Percentiles rank a stretch among this genome's conserved stretches.
These are phyloP conservation scores for Phanerotoma sp. DNA, from an alignment of 2,888 invertebrate genomes.

Conservation along the genomic window DNA sequence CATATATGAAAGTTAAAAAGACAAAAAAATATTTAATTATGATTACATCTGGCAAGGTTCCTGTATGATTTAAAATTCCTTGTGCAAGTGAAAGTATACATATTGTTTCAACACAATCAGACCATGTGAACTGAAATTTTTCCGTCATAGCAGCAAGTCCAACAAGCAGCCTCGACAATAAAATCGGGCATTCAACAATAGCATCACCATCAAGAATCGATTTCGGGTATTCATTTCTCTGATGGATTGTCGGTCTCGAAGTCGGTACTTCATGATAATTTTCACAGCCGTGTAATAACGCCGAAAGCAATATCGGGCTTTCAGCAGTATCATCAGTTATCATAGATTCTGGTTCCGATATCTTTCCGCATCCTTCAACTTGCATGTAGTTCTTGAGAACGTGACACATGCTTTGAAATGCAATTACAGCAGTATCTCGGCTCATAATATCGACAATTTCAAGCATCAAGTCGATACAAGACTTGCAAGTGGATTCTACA, in stretches of 20 bases:
- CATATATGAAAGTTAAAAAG: no score
- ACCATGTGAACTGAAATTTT: constrained; percentile 74
- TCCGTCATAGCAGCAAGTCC: constrained; percentile 67
- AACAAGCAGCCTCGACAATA: constrained; percentile 69
- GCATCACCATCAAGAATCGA: constrained; percentile 53
- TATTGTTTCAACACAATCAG: constrained; percentile 74
- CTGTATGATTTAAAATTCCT: constrained; percentile 60
- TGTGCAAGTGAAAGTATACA: constrained; percentile 64
- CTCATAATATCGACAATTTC: constrained; percentile 61
- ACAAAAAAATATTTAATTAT: no score
- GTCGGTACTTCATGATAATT: background rate
- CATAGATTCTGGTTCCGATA: background rate
- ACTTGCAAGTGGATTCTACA: constrained; percentile 55
- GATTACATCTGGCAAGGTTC: constrained; percentile 60
- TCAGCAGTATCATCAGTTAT: constrained; percentile 6
- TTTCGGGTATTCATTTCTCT: constrained; percentile 33
- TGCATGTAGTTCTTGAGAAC: constrained; percentile 49
- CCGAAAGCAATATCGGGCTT: background rate
- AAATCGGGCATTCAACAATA: constrained; percentile 58
- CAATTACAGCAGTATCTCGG: constrained; percentile 51
- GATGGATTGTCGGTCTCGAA: constrained; percentile 25
- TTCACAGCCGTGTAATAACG: background rate
- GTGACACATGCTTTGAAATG: constrained; percentile 52
- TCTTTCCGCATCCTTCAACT: constrained; percentile 15
- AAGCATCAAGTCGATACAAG: constrained; percentile 59